phyloP scores from a whole-genome alignment of 2,797 vertebrate species.

The Schizothorax lantsangensis region DNA sequence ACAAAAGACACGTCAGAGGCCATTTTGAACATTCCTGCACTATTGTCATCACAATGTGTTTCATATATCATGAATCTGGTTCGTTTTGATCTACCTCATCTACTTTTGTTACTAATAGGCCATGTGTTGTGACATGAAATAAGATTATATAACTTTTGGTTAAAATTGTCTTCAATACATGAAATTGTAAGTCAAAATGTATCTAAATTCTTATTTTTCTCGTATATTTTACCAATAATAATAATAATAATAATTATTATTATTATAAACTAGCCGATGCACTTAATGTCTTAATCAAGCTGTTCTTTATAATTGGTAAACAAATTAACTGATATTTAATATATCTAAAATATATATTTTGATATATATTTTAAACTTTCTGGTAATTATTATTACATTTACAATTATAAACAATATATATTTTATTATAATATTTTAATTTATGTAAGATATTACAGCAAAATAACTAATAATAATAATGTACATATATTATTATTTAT shows the following conservation, averaged over 20 bases:
- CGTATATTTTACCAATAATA: background rate
- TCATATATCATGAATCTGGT: background rate
- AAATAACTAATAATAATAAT: background rate
- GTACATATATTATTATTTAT: background rate
- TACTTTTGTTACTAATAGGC: background rate
- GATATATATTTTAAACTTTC: no score
- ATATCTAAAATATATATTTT: no score
- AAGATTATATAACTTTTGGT: background rate
- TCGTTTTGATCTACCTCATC: background rate
- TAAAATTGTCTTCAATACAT: background rate
- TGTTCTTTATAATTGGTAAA: background rate
- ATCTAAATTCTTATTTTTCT: background rate
- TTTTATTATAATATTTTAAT: no score
- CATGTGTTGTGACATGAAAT: background rate
- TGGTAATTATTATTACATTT: background rate
- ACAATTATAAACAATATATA: background rate
- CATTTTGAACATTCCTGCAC: conserved; percentile 75
- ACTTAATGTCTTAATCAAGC: background rate
- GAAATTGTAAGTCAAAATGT: background rate
- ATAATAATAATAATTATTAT: no score
- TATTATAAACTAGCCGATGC: background rate
- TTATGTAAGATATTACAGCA: background rate
- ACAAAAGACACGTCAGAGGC: conserved; percentile 72
- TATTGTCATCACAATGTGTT: conserved; percentile 36
- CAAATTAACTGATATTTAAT: background rate